A percentile compares a stretch with the other conserved stretches of the same genome.
Evolutionary conservation across 2,113 vertebrate species (phyloP).

Genomic region (Anser cygnoides): DNA sequence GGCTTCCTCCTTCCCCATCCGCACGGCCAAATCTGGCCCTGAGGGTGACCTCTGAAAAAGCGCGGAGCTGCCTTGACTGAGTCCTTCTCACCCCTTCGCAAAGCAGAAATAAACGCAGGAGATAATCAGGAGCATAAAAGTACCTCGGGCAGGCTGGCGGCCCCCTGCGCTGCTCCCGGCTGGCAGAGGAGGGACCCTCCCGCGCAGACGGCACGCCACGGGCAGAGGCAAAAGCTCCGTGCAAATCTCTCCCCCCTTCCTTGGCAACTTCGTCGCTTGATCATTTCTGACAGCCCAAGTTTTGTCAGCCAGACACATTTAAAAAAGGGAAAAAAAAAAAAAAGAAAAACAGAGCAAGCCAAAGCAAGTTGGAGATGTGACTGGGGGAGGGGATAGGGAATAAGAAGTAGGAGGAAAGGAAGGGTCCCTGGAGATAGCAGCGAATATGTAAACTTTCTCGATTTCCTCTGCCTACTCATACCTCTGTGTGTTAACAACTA

Average conservation of each 20-base stretch:
- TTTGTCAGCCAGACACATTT: constrained; percentile 16
- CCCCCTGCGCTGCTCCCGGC: not conserved
- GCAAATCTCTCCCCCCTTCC: not conserved
- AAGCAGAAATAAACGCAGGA: fast-evolving
- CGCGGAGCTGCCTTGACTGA: fast-evolving
- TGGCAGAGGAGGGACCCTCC: not conserved
- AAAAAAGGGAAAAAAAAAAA: not conserved
- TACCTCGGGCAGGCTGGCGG: not conserved
- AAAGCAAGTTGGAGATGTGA: constrained; percentile 3
- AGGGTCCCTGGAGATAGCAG: constrained; percentile 57
- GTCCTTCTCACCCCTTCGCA: not conserved
- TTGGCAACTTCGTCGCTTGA: not conserved
- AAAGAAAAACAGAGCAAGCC: not conserved
- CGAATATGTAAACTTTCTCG: constrained; percentile 72
- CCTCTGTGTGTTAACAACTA: constrained; percentile 74
- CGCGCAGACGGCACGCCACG: not conserved
- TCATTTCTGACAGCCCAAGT: constrained; percentile 28
- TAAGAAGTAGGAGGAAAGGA: constrained; percentile 43
- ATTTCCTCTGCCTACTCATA: constrained; percentile 76
- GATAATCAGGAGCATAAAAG: not conserved
- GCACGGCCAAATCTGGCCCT: not conserved
- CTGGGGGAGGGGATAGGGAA: not conserved
- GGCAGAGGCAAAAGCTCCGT: not conserved
- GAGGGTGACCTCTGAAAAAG: not conserved
- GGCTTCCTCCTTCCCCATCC: not conserved